phyloP scores from a whole-genome alignment of 2,113 vertebrate genomes.

The Mandrillus leucophaeus region DNA sequence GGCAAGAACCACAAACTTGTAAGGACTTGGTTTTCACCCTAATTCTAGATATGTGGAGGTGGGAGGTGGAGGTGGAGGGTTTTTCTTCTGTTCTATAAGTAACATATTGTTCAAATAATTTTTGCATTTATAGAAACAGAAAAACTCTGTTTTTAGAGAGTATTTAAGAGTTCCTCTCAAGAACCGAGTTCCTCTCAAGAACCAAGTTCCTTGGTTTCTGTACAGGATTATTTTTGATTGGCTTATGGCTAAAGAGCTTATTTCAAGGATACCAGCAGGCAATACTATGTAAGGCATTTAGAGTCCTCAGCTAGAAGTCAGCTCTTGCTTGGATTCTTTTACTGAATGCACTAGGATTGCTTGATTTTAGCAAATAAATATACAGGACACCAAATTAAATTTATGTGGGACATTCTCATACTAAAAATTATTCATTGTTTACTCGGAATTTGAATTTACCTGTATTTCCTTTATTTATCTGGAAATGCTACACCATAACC shows the following conservation, averaged over 20 bases:
- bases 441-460: neutral
- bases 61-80: neutral
- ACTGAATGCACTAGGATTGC: neutral
- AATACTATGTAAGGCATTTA: neutral
- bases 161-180: neutral
- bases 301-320: neutral
- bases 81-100: neutral
- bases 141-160: neutral
- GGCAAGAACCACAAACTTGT: constrained; percentile 88
- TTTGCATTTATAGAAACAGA: neutral
- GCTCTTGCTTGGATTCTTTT: neutral
- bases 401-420: neutral
- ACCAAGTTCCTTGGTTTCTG: neutral
- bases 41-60: neutral
- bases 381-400: neutral
- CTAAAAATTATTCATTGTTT: neutral
- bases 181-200: too few species aligned
- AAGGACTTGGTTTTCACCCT: constrained; percentile 73
- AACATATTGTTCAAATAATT: neutral
- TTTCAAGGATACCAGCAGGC: neutral
- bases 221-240: neutral
- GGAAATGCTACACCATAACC: neutral
- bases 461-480: neutral
- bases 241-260: neutral
- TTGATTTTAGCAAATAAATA: neutral